Evolutionary conservation across 2,797 vertebrate species (phyloP).

Genomic region (Rhinophrynus dorsalis): DNA sequence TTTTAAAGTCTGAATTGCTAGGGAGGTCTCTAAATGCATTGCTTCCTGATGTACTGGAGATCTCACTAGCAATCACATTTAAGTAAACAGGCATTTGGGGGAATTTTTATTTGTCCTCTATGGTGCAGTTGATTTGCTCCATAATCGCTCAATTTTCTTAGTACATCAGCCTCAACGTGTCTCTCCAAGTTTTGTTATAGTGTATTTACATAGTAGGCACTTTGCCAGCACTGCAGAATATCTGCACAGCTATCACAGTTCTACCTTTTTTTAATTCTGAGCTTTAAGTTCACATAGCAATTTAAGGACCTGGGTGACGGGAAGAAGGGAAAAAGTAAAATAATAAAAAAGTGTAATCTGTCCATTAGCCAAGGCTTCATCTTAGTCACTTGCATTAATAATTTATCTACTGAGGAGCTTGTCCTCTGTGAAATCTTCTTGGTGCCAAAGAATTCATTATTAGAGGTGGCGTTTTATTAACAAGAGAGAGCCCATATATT

Average conservation of each 20-base stretch:
- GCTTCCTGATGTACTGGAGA: too few species aligned
- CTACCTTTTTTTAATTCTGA: neutral
- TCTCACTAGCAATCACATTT: too few species aligned
- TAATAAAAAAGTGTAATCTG: conserved; percentile 44
- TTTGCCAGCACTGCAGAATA: neutral
- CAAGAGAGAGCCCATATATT: conserved; percentile 21
- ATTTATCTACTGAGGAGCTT: conserved; percentile 53
- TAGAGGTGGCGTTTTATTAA: conserved; percentile 50
- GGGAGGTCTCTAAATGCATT: too few species aligned
- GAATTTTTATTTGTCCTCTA: too few species aligned
- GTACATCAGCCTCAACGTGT: too few species aligned
- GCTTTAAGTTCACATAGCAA: neutral
- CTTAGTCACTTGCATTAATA: conserved; percentile 53
- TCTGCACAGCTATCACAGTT: neutral
- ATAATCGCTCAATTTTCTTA: too few species aligned
- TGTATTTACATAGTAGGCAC: conserved; percentile 52
- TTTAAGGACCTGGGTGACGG: conserved; percentile 21
- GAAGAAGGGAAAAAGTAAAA: conserved; percentile 43
- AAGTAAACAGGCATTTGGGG: too few species aligned
- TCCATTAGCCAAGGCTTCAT: conserved; percentile 51
- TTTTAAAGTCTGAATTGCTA: too few species aligned
- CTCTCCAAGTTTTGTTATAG: conserved; percentile 59
- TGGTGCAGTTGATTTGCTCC: too few species aligned
- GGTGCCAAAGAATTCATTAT: conserved; percentile 45
- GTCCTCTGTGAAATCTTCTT: conserved; percentile 46